Conservation (phyloP, 2,113 vertebrate genomes). For the Laticauda colubrina region DNA sequence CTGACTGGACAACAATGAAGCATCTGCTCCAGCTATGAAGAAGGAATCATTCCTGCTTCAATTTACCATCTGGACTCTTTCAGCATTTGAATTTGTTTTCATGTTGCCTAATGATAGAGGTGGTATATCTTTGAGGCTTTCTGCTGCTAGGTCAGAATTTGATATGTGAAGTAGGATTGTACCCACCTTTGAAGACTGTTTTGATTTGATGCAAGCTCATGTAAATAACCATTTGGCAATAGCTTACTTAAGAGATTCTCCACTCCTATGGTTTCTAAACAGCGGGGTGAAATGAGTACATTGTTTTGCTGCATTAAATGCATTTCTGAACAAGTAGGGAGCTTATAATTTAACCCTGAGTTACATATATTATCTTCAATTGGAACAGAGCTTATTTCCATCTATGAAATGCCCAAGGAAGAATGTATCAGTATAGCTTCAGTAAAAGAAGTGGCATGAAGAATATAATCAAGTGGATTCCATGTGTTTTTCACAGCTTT, state of each 20-base stretch:
- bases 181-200: neutral
- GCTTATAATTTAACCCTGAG: neutral
- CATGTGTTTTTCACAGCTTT: neutral
- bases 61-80: neutral
- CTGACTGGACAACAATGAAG: neutral
- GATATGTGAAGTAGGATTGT: neutral
- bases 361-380: neutral
- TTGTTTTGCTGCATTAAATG: neutral
- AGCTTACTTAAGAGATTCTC: neutral
- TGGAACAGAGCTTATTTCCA: neutral
- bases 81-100: neutral
- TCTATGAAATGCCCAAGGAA: neutral
- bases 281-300: neutral
- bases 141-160: neutral
- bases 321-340: neutral
- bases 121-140: neutral
- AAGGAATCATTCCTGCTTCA: neutral
- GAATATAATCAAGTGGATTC: neutral
- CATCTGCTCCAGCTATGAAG: neutral
- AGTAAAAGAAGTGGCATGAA: neutral
- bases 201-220: neutral
- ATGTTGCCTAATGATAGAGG: neutral
- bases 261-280: neutral
- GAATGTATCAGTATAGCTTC: neutral
- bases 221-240: neutral